Percentiles rank a stretch among this genome's conserved stretches.
Conservation (phyloP, 2,888 invertebrate genomes). For the Diogma glabrata region DNA sequence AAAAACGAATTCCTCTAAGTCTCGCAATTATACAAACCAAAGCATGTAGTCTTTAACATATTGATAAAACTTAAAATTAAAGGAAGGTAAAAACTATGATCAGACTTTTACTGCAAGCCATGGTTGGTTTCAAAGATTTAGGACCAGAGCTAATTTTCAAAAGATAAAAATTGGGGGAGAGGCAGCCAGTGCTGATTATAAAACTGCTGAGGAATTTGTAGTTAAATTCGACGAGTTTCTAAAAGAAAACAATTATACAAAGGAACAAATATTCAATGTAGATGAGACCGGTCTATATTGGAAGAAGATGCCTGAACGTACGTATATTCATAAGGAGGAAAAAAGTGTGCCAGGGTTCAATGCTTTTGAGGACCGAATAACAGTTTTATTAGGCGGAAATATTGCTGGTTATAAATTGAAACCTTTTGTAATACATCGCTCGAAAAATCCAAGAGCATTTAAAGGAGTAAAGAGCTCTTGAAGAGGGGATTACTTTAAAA, state of each 20-base stretch:
- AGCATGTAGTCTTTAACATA: conserved; percentile 1
- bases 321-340: conserved; percentile 8
- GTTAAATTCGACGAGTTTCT: neutral
- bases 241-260: neutral
- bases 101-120: neutral
- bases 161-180: conserved; percentile 5
- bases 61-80: conserved; percentile 5
- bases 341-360: conserved; percentile 1
- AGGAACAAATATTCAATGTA: neutral
- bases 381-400: conserved; percentile 4
- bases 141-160: conserved; percentile 7
- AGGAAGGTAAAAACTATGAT: conserved; percentile 7
- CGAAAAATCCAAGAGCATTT: conserved; percentile 2
- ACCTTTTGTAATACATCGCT: neutral
- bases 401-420: conserved; percentile 4
- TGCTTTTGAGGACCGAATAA: neutral
- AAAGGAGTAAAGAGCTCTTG: conserved; percentile 5
- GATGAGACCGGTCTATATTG: neutral
- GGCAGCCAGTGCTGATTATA: neutral
- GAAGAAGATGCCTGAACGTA: conserved; percentile 8
- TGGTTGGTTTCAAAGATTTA: neutral
- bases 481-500: conserved; percentile 9
- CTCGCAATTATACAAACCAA: neutral
- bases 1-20: conserved; percentile 1
- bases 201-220: neutral